phyloP scores from a whole-genome alignment of 2,113 vertebrate species.

The Dipodomys ordii region DNA sequence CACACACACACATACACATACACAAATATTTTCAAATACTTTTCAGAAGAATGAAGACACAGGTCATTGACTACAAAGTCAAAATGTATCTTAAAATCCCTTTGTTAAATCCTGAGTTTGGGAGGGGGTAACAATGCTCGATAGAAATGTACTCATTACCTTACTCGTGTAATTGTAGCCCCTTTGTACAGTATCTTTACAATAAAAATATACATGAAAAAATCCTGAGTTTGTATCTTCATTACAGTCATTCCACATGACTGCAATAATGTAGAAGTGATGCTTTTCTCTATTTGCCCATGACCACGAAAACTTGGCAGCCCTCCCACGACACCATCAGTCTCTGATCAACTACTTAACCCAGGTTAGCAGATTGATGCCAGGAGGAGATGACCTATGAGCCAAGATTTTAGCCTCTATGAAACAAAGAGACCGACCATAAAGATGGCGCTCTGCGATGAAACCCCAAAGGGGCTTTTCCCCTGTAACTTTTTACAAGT shows the following conservation, averaged over 20 bases:
- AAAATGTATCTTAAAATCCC: slow-evolving; percentile 28
- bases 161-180: no score
- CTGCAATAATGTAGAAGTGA: not conserved
- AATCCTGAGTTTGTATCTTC: not conserved
- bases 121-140: no score
- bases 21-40: not conserved
- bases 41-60: not conserved
- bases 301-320: not conserved
- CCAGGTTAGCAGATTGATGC: slow-evolving; percentile 37
- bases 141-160: no score
- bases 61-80: slow-evolving; percentile 9
- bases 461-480: slow-evolving; percentile 83
- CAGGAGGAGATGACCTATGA: slow-evolving; percentile 28
- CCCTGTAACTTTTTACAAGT: slow-evolving; percentile 88
- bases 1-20: not conserved
- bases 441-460: slow-evolving; percentile 3
- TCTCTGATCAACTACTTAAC: slow-evolving; percentile 16
- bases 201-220: no score
- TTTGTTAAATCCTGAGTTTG: slow-evolving; percentile 7
- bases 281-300: not conserved
- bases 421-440: slow-evolving; percentile 59
- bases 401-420: slow-evolving; percentile 31
- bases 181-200: no score
- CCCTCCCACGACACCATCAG: not conserved
- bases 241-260: slow-evolving; percentile 23